Base-by-base conservation (phyloP, 2,888 invertebrate species). In the Amphipoea lucens region DNA sequence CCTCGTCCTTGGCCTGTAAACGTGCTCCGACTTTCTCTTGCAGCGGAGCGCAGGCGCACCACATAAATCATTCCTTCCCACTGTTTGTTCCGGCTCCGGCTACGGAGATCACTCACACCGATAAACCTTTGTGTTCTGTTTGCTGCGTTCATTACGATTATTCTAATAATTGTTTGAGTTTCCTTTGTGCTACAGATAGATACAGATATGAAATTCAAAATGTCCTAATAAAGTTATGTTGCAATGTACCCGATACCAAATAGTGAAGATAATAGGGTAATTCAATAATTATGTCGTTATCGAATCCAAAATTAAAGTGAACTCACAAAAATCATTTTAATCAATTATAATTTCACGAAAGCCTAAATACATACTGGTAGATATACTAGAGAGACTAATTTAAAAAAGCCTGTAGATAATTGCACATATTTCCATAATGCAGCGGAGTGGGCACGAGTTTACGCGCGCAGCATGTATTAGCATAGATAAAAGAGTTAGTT, bases 1-100 rank as follows among this genome's bases (percentile, higher is more conserved):
- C 93, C 96, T 94, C 96, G 96, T 96, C 96, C 96, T 96, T 96
- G 96, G 93, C 94, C 92, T 88, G 91, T 93, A 92, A 93, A 92
- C 88, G 83, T 70, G 81, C 57, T 73, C 67, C 87, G 81, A 96
- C 96, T 96, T 96, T 96, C 96, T 96, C 96, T 95, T 85, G 20
- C 40, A 66, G 40, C 40, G 65, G 40, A 42, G 83, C 83, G 80
- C 80, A 79, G 87, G 90, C 90, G 85, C 83, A 90, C 88, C 86
- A 87, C 84, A 91, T 93, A 89, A 91, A 92, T 91, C 90, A 91
- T 92, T 90, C 85, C 88, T 91, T 87, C 83, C 83, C 90, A 88
- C 86, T 80, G 85, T 78, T 83, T 84, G 89, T 86, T 87, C 85
- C 85, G 86, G 81, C 79, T 78, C 80, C 63, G 84, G 74, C 65